Evolutionary conservation across 1,140 invertebrate genomes (phyloP).

Genomic region (Drosophila repletoides): DNA sequence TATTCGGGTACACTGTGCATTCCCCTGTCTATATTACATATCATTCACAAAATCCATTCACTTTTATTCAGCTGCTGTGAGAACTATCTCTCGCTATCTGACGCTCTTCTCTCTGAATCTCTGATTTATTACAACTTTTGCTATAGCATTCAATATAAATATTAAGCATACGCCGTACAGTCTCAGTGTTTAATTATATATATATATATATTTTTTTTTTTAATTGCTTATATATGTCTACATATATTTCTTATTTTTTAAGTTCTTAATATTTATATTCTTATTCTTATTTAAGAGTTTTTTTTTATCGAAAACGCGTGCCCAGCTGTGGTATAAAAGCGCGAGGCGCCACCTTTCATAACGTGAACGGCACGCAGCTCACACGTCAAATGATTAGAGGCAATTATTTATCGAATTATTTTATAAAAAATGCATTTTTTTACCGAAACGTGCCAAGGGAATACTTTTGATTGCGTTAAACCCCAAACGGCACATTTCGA

Average conservation of each 20-base stretch:
- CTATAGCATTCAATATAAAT: slow-evolving; percentile 26
- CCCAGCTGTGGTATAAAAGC: not conserved
- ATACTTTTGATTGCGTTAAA: slow-evolving; percentile 6
- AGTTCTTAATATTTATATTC: not conserved
- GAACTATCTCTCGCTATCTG: not conserved
- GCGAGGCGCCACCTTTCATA: slow-evolving; percentile 31
- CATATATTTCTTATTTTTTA: slow-evolving; percentile 1
- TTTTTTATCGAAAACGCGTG: slow-evolving; percentile 38
- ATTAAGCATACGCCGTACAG: slow-evolving; percentile 18
- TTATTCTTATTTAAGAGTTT: not conserved
- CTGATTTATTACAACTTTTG: not conserved
- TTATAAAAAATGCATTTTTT: slow-evolving; percentile 4
- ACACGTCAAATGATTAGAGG: slow-evolving; percentile 38
- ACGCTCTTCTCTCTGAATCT: not conserved
- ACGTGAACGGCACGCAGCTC: slow-evolving; percentile 30
- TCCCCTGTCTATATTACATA: not conserved
- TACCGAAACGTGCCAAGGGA: slow-evolving; percentile 12
- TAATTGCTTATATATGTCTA: not conserved
- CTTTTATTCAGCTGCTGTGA: slow-evolving; percentile 4
- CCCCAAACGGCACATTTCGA: slow-evolving; percentile 8
- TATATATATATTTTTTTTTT: slow-evolving; percentile 1
- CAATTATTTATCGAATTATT: slow-evolving; percentile 28
- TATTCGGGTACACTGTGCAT: too few species aligned
- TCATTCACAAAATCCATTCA: slow-evolving; percentile 5
- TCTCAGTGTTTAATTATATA: not conserved